Evolutionary conservation across 2,888 invertebrate species (phyloP), one percentile per base, ranked within the genome.

Genomic region (Watsonalla cultraria): DNA sequence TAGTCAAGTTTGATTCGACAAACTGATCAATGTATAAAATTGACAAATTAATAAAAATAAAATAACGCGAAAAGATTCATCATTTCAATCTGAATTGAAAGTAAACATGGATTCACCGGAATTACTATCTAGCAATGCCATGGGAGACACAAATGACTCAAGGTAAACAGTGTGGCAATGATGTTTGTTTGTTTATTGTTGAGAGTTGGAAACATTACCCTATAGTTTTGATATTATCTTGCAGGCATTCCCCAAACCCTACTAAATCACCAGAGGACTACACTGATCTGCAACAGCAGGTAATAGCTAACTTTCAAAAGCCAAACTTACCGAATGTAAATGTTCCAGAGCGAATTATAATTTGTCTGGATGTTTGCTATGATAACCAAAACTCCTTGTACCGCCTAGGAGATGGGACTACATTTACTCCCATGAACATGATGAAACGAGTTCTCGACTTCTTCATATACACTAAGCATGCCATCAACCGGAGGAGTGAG

Each of bases 341-440:
- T 77, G 82, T 92, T 6, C 92, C 92, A 0, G 94, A 94, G 72
- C 93, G 87, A 70, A 93, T 94, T 45, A 83, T 94, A 33, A 80
- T 94, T 52, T 92, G 94, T 56, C 78, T 94, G 56, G 94, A 95
- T 74, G 80, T 92, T 9, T 92, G 92, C 50, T 86, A 89, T 63
- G 93, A 94, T 66, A 90, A 89, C 55, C 84, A 91, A 53, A 91
- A 80, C 57, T 92, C 93, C 0, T 74, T 91, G 4, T 94, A 79
- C 60, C 74, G 80, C 60, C 71, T 92, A 0, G 90, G 87, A 0
- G 92, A 92, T 66, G 93, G 92, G 0, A 89, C 91, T 4, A 91
- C 87, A 37, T 92, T 90, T 57, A 80, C 91, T 9, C 91, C 93
- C 0, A 77, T 94, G 7, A 90, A 90, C 58, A 93, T 94, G 93